Evolutionary conservation across 2,888 invertebrate genomes (phyloP).

Genomic region (Pollenia griseotomentosa): DNA sequence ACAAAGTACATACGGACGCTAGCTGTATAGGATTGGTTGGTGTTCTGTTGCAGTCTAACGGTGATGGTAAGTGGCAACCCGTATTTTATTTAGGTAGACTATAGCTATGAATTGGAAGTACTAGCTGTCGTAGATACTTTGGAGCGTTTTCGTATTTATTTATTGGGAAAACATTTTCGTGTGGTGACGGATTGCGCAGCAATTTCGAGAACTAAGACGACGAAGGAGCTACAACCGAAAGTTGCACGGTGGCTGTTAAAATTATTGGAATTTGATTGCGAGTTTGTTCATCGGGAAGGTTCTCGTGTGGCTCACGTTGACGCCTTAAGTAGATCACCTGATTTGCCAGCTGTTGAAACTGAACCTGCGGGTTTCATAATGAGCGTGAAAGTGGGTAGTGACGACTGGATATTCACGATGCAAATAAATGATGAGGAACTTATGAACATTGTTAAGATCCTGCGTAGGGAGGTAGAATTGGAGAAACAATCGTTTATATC

Average conservation of each 20-base stretch:
- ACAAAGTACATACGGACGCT: conserved; percentile 69
- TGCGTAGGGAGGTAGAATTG: too few species aligned
- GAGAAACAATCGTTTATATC: too few species aligned
- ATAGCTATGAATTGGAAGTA: conserved; percentile 70
- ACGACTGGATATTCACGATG: too few species aligned
- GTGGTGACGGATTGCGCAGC: too few species aligned
- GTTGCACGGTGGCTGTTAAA: conserved; percentile 65
- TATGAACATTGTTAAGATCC: too few species aligned
- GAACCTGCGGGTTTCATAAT: too few species aligned
- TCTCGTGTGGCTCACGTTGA: background rate
- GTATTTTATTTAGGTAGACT: conserved; percentile 70
- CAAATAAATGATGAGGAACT: too few species aligned
- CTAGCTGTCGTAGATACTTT: conserved; percentile 68
- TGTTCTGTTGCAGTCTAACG: conserved; percentile 28
- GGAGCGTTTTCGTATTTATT: too few species aligned
- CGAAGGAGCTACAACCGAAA: conserved; percentile 47
- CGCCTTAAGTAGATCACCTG: background rate
- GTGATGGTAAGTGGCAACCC: conserved; percentile 34
- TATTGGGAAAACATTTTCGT: too few species aligned
- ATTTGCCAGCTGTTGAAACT: background rate
- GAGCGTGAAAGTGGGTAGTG: too few species aligned
- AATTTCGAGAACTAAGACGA: conserved; percentile 7
- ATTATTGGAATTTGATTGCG: too few species aligned
- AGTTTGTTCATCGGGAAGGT: background rate
- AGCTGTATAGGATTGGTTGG: conserved; percentile 46